Base-by-base conservation (phyloP, 2,888 invertebrate species). In the Chymomyza caudatula region DNA sequence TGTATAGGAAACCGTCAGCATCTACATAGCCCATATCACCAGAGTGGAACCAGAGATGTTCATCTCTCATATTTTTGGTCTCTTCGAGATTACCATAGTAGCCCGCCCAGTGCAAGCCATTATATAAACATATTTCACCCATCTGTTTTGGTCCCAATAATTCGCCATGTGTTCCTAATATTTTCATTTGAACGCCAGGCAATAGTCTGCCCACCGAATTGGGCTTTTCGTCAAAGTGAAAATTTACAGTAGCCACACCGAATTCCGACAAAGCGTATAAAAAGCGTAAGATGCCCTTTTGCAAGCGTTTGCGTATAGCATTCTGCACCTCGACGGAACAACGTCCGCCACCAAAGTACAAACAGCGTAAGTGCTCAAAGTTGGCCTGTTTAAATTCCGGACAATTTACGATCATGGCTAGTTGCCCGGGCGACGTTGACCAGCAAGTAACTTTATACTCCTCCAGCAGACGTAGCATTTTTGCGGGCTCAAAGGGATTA, bases 1-100 rank as follows among this genome's bases (percentile, higher is more conserved):
- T 52, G 67, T 63, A 80, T 1, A 87, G 57, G 69, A 69, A 69
- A 3, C 86, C 86, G 5, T 83, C 79, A 5, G 78, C 67, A 63
- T 88, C 87, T 53, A 89, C 78, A 55, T 81, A 82, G 3, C 88
- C 89, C 11, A 88, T 42, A 64, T 89, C 89, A 3, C 89, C 89
- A 3, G 85, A 80, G 4, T 77, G 78, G 17, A 87, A 60, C 86
- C 85, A 89, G 4, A 76, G 77, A 2, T 88, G 71, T 0, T 43
- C 25, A 52, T 86, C 85, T 2, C 77, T 69, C 0, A 71, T 69
- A 2, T 55, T 17, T 13, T 29, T 43, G 0, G 84, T 83, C 11
- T 76, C 85, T 20, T 60, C 68, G 0, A 65, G 66, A 63, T 87
- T 79, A 0, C 65, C 65, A 56, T 80, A 85, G 43, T 89, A 89